These are phyloP conservation scores for Phrynocephalus forsythii DNA, from an alignment of 2,797 vertebrate genomes.

Conservation along the genomic window DNA sequence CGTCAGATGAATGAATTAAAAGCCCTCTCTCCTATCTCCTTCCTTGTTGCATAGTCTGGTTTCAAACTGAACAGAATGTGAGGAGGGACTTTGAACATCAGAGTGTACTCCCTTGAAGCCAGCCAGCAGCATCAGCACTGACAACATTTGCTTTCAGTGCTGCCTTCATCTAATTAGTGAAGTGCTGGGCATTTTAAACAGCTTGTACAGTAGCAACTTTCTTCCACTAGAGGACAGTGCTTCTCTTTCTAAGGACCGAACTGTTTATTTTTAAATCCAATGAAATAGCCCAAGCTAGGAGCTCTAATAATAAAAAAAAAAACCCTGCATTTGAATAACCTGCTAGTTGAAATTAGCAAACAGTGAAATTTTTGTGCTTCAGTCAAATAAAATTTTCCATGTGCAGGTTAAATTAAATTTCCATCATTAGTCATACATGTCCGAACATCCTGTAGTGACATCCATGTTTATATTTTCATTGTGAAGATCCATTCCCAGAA, in stretches of 20 bases:
- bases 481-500: neutral
- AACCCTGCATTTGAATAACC: conserved; percentile 59
- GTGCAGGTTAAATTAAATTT: conserved; percentile 64
- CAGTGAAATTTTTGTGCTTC: conserved; percentile 57
- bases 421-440: conserved; percentile 52
- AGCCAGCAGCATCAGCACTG: conserved; percentile 39
- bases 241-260: conserved; percentile 47
- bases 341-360: conserved; percentile 70
- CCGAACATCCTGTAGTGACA: neutral
- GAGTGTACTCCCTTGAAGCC: conserved; percentile 43
- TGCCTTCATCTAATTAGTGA: conserved; percentile 46
- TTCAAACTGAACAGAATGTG: conserved; percentile 54
- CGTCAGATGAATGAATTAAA: conserved; percentile 63
- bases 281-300: conserved; percentile 39
- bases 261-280: conserved; percentile 53
- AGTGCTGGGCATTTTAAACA: conserved; percentile 47
- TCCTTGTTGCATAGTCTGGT: conserved; percentile 43
- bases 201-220: conserved; percentile 29
- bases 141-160: conserved; percentile 34
- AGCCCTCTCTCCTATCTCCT: conserved; percentile 1
- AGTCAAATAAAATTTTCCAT: conserved; percentile 64
- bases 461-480: neutral
- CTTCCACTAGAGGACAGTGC: conserved; percentile 79
- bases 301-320: conserved; percentile 68
- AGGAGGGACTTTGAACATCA: conserved; percentile 28